Base-by-base conservation (phyloP, 2,113 vertebrate genomes). In the Hystrix cristata region DNA sequence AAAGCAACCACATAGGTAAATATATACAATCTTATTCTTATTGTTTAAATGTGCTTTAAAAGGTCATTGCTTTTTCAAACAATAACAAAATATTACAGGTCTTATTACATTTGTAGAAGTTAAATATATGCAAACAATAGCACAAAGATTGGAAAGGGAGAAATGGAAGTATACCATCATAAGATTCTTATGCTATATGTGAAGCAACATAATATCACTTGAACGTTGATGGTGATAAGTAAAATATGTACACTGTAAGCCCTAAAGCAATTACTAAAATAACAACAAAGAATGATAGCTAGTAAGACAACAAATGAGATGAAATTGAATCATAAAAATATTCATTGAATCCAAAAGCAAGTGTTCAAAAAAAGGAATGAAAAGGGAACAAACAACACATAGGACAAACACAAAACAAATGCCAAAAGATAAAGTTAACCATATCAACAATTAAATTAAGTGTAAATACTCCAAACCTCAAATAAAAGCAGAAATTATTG, bases 201-300 rank as follows among this genome's bases (percentile, higher is more conserved):
- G 43, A 93, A 51, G 18, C 59, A 7, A 11, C 9, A 96, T 85
- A 71, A 38, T 85, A 80, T 85, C 21, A 74, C 87, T 90, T 72
- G 18, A 80, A 90, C 13, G 21, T 60, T 90, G 51, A 84, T 34
- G 8, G 3, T 76, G 60, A 34, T 34, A 83, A 92, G 51, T 65
- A 76, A 82, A 78, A 78, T 25, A 31, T 53, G 4, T 51, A 88
- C 43, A 89, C 0, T 64, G 69, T 71, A 46, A 93, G 46, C 13
- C 76, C 69, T 55, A 79, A 79, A 93, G 71, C 27, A 84, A 86
- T 16, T 57, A 80, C 23, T 59, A 90, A 96, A 90, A 89, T 62
- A 90, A n/a, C 29, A 46, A 43, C 43, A 89, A 60, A 78, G 51
- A 90, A 71, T 11, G 18, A 90, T 31, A 53, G 15, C 34, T 46